Evolutionary conservation across 1,140 invertebrate genomes (phyloP).

Genomic region (Platorchestia sp.): DNA sequence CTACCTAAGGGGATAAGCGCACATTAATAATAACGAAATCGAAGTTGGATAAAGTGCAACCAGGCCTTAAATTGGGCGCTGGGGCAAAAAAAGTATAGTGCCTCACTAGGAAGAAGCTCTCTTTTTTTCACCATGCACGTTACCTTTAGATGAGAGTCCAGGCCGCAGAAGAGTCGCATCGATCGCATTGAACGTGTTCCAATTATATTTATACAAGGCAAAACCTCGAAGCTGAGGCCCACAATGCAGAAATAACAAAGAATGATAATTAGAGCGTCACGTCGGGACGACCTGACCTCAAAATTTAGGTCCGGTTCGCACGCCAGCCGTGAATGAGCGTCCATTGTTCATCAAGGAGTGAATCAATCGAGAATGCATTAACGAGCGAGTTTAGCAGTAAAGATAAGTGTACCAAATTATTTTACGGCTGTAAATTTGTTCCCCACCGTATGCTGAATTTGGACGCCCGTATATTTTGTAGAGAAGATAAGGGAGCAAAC

Average conservation of each 20-base stretch:
- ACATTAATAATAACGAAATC: too few species aligned
- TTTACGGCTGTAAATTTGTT: not conserved
- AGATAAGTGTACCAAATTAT: not conserved
- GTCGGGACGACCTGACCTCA: not conserved
- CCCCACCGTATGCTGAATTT: not conserved
- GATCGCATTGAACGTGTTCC: not conserved
- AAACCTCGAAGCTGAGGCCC: not conserved
- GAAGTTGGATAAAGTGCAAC: too few species aligned
- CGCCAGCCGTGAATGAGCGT: not conserved
- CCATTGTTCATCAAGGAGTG: not conserved
- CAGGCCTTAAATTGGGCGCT: too few species aligned
- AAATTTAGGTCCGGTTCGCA: not conserved
- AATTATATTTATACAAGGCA: not conserved
- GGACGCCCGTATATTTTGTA: not conserved
- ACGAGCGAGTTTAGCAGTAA: not conserved
- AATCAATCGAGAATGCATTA: not conserved
- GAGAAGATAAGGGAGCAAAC: not conserved
- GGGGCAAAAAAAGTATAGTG: too few species aligned
- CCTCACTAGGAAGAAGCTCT: too few species aligned
- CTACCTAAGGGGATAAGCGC: too few species aligned
- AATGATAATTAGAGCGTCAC: not conserved
- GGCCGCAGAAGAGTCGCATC: not conserved
- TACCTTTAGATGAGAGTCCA: not conserved
- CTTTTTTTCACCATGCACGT: not conserved
- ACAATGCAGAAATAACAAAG: conserved; percentile 1